A percentile compares a stretch with the other conserved stretches of the same genome.
Evolutionary conservation across 2,888 invertebrate species (phyloP).

Genomic region (Maniola hyperantus): DNA sequence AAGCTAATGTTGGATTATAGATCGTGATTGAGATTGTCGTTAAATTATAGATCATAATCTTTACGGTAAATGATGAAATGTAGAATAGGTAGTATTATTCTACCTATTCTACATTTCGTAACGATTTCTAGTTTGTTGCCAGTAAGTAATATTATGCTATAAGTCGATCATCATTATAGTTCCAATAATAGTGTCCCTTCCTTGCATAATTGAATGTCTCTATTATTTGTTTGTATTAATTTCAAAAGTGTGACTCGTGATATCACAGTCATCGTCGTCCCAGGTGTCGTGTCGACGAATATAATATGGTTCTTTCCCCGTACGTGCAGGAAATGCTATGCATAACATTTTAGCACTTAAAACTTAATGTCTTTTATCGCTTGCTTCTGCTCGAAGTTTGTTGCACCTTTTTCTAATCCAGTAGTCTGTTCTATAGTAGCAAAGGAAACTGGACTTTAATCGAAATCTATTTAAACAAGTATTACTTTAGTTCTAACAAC

Average conservation of each 20-base stretch:
- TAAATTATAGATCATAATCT: no score
- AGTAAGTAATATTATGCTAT: no score
- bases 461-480: not conserved
- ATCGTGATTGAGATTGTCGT: no score
- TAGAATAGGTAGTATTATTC: no score
- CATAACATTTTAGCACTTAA: slow-evolving; percentile 1
- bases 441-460: slow-evolving; percentile 13
- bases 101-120: no score
- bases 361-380: slow-evolving; percentile 17
- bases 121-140: no score
- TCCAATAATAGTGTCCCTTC: not conserved
- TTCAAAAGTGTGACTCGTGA: not conserved
- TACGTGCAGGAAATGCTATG: slow-evolving; percentile 15
- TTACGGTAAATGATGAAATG: no score
- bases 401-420: slow-evolving; percentile 8
- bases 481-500: not conserved
- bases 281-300: slow-evolving; percentile 9
- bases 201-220: not conserved
- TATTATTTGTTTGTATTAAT: not conserved
- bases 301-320: slow-evolving; percentile 12
- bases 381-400: slow-evolving; percentile 18
- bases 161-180: no score
- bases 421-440: not conserved
- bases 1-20: no score
- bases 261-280: slow-evolving; percentile 1